Conservation (phyloP, 2,888 invertebrate genomes). For the Dryocosmus kuriphilus region DNA sequence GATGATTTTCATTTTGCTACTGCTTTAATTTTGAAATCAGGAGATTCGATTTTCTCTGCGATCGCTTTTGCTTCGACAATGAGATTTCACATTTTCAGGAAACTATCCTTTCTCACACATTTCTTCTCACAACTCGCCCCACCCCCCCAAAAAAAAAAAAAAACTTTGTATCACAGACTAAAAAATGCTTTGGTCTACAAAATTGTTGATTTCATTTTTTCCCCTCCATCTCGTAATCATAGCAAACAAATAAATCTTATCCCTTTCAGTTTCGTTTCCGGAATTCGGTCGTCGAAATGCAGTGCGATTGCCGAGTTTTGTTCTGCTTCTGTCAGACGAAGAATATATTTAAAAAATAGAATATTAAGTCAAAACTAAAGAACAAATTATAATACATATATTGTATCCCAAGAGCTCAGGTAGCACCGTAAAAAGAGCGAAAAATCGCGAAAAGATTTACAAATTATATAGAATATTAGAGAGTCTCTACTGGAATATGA, state of each 20-base stretch:
- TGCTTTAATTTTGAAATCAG: not conserved
- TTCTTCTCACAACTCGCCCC: conserved; percentile 65
- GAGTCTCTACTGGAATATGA: not conserved
- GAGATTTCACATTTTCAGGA: not conserved
- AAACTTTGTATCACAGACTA: conserved; percentile 77
- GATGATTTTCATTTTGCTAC: not conserved
- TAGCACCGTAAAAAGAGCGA: conserved; percentile 30
- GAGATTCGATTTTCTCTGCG: not conserved
- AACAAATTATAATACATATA: not conserved
- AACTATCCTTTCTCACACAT: conserved; percentile 57
- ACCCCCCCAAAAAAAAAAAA: no score
- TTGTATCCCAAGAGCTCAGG: conserved; percentile 33
- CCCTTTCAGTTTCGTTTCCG: not conserved
- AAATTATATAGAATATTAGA: conserved; percentile 20
- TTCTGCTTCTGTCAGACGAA: not conserved
- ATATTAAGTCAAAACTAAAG: not conserved
- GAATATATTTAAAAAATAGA: conserved; percentile 15
- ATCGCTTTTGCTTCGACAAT: not conserved
- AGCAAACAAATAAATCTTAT: not conserved
- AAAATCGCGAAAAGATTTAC: conserved; percentile 20
- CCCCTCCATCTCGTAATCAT: conserved; percentile 40
- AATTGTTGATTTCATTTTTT: conserved; percentile 56
- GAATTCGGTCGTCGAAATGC: conserved; percentile 12
- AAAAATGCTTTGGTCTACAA: conserved; percentile 77
- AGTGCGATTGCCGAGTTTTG: conserved; percentile 32